A percentile compares a stretch with the other conserved stretches of the same genome.
phyloP scores from a whole-genome alignment of 2,113 vertebrate species.

The Petrocephalus zakoni region DNA sequence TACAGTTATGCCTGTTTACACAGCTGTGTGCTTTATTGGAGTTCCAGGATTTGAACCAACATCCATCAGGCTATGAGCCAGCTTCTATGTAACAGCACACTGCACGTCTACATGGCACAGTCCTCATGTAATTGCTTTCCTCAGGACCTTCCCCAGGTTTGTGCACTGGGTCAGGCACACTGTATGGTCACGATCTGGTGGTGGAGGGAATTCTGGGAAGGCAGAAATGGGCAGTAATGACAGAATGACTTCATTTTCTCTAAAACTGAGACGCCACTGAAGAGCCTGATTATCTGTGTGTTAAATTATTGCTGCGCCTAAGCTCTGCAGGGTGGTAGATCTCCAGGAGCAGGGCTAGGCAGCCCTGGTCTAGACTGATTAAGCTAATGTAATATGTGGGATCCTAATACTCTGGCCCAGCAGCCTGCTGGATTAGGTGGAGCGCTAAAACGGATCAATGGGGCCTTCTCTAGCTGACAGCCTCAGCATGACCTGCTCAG shows the following conservation, averaged over 20 bases:
- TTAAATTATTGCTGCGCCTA: too few relatives aligned
- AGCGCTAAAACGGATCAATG: neutral
- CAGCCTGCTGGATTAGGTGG: neutral
- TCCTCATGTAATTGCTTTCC: neutral
- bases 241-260: neutral
- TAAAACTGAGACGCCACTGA: too few relatives aligned
- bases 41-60: neutral
- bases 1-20: neutral
- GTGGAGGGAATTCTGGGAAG: neutral
- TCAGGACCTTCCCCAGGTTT: neutral
- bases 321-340: too few relatives aligned
- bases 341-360: too few relatives aligned
- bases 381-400: neutral
- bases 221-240: neutral
- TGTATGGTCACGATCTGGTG: neutral
- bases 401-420: neutral
- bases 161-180: neutral
- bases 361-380: conserved; percentile 5
- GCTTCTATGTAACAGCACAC: neutral
- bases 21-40: neutral
- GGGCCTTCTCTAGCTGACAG: neutral
- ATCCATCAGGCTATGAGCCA: neutral
- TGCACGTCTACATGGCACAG: neutral
- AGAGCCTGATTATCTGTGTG: too few relatives aligned
- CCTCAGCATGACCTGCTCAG: neutral